Evolutionary conservation across 2,797 vertebrate species (phyloP).

Genomic region (Eurystomus glaucurus): DNA sequence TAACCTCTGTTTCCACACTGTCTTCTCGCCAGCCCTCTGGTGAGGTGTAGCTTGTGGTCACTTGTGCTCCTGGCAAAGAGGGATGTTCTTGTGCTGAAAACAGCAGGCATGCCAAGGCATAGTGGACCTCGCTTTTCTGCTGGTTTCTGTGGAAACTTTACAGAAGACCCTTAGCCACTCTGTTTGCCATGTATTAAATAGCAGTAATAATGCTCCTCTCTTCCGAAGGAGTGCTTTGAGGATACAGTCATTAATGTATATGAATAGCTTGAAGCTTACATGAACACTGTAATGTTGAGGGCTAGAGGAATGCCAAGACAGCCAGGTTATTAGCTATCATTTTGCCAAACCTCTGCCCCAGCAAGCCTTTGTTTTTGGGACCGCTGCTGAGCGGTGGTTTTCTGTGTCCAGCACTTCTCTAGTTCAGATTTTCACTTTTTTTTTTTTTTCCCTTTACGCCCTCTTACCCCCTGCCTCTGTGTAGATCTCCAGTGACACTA

Average conservation of each 20-base stretch:
- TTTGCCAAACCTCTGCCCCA: background rate
- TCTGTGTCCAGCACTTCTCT: background rate
- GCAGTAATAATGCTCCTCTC: background rate
- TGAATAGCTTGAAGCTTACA: background rate
- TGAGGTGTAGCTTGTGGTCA: rapidly evolving
- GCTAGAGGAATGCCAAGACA: background rate
- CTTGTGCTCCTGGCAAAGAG: rapidly evolving
- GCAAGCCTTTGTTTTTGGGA: background rate
- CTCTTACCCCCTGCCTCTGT: background rate
- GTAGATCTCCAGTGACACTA: background rate
- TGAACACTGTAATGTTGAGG: background rate
- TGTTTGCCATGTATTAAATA: background rate
- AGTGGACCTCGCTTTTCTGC: background rate
- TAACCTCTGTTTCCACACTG: background rate
- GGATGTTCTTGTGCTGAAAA: background rate
- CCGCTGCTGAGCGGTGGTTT: background rate
- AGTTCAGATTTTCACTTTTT: background rate
- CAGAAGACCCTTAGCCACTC: background rate
- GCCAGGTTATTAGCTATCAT: background rate
- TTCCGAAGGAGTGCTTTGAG: background rate
- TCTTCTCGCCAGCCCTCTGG: background rate
- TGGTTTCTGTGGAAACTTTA: background rate
- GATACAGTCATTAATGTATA: background rate
- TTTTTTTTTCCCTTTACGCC: background rate
- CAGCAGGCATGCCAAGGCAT: rapidly evolving